Conservation (phyloP, 2,113 vertebrate species). For the Lota lota region DNA sequence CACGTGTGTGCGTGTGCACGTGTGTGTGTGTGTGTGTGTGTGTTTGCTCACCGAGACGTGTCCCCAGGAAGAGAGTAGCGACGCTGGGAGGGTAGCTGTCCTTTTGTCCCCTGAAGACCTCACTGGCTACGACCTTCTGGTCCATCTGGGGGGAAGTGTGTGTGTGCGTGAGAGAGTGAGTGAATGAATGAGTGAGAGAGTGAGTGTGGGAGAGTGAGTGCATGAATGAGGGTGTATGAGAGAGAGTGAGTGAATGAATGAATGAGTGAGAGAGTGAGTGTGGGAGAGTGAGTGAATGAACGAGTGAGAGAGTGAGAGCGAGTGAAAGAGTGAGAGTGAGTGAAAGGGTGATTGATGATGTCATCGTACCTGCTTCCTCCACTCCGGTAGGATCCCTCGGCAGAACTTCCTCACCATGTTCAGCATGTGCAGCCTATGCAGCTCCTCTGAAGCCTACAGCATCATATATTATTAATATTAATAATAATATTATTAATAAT, state of each 20-base stretch:
- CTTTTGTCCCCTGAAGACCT: slow-evolving; percentile 93
- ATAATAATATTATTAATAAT: not conserved
- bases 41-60: slow-evolving; percentile 81
- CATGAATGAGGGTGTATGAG: too few relatives aligned
- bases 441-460: slow-evolving; percentile 82
- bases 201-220: too few relatives aligned
- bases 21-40: not conserved
- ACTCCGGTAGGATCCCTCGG: slow-evolving; percentile 89
- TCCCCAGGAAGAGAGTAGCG: slow-evolving; percentile 89
- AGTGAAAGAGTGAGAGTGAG: not conserved
- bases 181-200: too few relatives aligned
- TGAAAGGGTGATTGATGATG: not conserved
- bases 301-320: not conserved
- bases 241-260: not conserved
- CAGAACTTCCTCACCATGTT: slow-evolving; percentile 95
- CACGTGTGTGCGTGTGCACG: not conserved
- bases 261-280: not conserved
- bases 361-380: slow-evolving; percentile 88
- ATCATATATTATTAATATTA: not conserved
- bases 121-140: slow-evolving; percentile 93
- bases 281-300: not conserved
- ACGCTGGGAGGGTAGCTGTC: slow-evolving; percentile 93
- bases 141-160: slow-evolving; percentile 75
- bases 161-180: too few relatives aligned
- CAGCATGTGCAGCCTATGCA: slow-evolving; percentile 80